phyloP scores from a whole-genome alignment of 2,888 invertebrate species.

The Tipula lateralis region DNA sequence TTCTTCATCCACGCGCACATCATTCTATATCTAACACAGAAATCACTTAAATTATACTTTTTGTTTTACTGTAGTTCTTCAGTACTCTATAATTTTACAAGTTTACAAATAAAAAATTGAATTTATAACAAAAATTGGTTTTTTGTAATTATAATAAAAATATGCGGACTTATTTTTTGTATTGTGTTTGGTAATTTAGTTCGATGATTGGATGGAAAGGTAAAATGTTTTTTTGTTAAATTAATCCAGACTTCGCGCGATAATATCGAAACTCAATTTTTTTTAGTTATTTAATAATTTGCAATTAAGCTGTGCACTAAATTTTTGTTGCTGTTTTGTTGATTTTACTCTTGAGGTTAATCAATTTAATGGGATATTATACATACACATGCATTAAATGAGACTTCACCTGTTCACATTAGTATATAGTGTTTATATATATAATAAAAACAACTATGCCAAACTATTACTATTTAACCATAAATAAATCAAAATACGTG shows the following conservation, averaged over 20 bases:
- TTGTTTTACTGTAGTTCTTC: background rate
- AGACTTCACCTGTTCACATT: background rate
- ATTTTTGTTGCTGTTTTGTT: background rate
- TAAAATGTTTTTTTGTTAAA: background rate
- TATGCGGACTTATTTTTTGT: background rate
- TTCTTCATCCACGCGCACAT: background rate
- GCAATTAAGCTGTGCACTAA: conserved; percentile 1
- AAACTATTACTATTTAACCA: background rate
- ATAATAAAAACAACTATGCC: background rate
- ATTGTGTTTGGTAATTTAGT: conserved; percentile 1
- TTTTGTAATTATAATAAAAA: background rate
- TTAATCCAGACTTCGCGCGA: background rate
- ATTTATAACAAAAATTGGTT: background rate
- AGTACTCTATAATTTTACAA: background rate
- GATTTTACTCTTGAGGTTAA: background rate
- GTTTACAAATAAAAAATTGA: background rate
- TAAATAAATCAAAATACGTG: conserved; percentile 9
- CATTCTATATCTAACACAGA: background rate
- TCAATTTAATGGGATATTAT: background rate
- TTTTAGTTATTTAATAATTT: background rate
- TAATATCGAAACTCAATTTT: background rate
- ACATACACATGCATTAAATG: background rate
- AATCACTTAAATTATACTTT: background rate
- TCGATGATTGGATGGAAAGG: background rate
- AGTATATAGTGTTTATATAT: no score